Conservation (phyloP, 2,113 vertebrate genomes). For the Mormyrus lacerda region DNA sequence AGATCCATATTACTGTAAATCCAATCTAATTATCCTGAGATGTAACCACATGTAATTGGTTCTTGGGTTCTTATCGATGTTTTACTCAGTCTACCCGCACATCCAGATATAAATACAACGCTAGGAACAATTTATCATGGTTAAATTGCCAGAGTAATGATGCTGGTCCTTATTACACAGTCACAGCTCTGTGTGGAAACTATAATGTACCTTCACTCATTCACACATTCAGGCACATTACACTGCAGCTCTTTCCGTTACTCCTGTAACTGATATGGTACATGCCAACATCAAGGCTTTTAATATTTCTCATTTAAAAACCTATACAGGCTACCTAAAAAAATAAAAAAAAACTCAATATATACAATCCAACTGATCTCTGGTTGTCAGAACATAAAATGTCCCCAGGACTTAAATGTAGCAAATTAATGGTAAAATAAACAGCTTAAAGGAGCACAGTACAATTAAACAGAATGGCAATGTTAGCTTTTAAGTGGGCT, state of each 20-base stretch:
- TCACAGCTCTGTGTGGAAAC: background rate
- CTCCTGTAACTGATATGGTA: background rate
- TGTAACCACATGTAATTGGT: conserved; percentile 19
- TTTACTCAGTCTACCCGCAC: background rate
- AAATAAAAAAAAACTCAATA: background rate
- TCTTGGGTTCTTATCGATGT: conserved; percentile 15
- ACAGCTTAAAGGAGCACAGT: background rate
- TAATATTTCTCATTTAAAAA: background rate
- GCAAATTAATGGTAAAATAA: background rate
- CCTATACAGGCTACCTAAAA: background rate
- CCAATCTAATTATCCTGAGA: conserved; percentile 16
- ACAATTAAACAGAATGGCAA: background rate
- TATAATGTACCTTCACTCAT: background rate
- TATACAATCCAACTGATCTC: background rate
- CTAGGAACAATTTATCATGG: conserved; percentile 20
- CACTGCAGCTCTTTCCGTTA: background rate
- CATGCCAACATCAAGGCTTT: background rate
- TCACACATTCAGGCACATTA: background rate
- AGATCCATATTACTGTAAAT: conserved; percentile 19
- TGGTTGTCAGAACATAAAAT: background rate
- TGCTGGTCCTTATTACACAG: background rate
- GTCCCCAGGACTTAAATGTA: background rate
- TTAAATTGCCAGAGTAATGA: conserved; percentile 9
- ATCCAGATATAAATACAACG: conserved; percentile 1
- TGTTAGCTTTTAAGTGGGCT: background rate